These are phyloP conservation scores for Drosophila nigromelanica DNA, from an alignment of 1,140 invertebrate species.

Conservation along the genomic window DNA sequence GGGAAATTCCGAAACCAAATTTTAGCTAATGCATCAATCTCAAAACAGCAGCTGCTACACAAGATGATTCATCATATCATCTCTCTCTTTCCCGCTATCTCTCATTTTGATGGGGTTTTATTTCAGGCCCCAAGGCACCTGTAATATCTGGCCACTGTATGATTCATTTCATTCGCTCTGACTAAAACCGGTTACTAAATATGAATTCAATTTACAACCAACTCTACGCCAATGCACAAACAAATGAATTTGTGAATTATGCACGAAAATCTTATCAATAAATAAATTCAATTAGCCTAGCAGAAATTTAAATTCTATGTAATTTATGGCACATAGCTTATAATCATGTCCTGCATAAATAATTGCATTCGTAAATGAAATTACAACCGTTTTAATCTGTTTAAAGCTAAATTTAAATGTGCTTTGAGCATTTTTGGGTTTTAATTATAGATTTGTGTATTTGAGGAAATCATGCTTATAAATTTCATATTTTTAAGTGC, in stretches of 20 bases:
- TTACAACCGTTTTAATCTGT: background rate
- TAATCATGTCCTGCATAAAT: constrained; percentile 3
- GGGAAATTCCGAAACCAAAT: background rate
- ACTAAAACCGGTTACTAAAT: constrained; percentile 15
- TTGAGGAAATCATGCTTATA: background rate
- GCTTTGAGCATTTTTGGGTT: background rate
- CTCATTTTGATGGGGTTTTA: constrained; percentile 3
- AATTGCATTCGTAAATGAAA: constrained; percentile 12
- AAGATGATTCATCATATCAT: constrained; percentile 11
- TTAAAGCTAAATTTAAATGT: background rate
- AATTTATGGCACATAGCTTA: background rate
- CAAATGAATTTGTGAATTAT: background rate
- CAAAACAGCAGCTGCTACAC: constrained; percentile 12
- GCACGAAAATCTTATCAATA: background rate
- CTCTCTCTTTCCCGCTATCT: background rate
- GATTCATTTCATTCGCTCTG: constrained; percentile 2
- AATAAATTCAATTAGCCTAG: constrained; percentile 3
- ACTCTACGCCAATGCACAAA: background rate
- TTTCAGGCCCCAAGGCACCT: constrained; percentile 1
- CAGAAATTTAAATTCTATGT: background rate
- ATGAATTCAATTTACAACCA: background rate
- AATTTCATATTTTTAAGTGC: background rate
- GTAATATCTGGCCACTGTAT: background rate
- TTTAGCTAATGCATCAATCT: constrained; percentile 4
- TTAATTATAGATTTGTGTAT: background rate